Conservation (phyloP, 2,113 vertebrate genomes). For the Arvicanthis niloticus region DNA sequence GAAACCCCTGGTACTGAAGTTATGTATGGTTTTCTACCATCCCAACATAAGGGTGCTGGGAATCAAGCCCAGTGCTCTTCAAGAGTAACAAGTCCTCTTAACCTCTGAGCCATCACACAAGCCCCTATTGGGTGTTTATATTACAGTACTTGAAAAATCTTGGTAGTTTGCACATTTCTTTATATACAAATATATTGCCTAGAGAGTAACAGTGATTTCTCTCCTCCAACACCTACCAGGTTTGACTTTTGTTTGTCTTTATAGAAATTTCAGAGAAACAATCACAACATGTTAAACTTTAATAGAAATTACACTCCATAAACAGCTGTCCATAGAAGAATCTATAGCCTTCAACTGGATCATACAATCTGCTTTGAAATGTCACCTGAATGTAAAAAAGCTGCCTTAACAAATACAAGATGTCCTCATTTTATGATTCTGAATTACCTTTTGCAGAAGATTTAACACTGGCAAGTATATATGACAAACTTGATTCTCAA, state of each 20-base stretch:
- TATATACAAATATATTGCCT: conserved; percentile 22
- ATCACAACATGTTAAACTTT: conserved; percentile 38
- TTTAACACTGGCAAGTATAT: neutral
- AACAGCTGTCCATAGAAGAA: conserved; percentile 24
- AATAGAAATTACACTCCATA: conserved; percentile 2
- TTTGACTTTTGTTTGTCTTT: conserved; percentile 20
- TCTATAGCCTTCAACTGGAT: conserved; percentile 7
- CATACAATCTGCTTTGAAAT: conserved; percentile 45
- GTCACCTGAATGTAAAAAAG: neutral
- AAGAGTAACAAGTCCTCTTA: neutral
- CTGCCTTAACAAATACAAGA: conserved; percentile 48
- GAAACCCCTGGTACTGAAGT: neutral
- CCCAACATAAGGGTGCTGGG: neutral
- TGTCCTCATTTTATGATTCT: conserved; percentile 24
- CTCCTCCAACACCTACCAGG: neutral
- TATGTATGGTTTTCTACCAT: neutral
- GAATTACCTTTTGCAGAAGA: neutral
- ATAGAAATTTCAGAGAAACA: conserved; percentile 16
- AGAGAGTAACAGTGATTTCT: conserved; percentile 24
- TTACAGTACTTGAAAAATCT: conserved; percentile 38
- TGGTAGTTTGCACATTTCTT: conserved; percentile 25
- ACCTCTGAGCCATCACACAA: neutral
- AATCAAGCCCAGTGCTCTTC: neutral
- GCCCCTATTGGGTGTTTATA: neutral
- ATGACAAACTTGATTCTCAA: conserved; percentile 37